Conservation (phyloP, 1,140 invertebrate genomes). For the Drosophila pallidifrons region DNA sequence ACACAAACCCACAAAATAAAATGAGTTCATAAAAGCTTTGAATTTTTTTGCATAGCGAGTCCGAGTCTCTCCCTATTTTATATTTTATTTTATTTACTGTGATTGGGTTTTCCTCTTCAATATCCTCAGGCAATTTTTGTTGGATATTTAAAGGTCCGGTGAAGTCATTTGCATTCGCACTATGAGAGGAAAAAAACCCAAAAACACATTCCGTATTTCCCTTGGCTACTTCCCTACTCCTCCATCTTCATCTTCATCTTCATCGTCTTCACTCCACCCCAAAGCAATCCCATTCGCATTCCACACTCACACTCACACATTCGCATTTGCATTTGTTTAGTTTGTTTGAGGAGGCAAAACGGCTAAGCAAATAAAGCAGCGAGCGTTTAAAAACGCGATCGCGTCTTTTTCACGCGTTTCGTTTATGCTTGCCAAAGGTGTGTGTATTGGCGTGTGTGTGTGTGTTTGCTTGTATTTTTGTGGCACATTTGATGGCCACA, state of each 20-base stretch:
- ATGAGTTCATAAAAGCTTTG: too few species aligned
- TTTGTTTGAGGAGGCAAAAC: slow-evolving; percentile 19
- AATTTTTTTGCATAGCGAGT: too few species aligned
- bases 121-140: too few species aligned
- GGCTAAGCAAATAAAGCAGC: slow-evolving; percentile 32
- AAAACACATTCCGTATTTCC: slow-evolving; percentile 9
- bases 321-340: slow-evolving; percentile 39
- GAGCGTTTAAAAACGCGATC: slow-evolving; percentile 49
- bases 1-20: too few species aligned
- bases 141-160: too few species aligned
- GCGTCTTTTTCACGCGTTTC: slow-evolving; percentile 30
- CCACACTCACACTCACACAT: slow-evolving; percentile 6
- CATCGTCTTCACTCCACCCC: neutral
- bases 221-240: neutral
- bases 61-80: too few species aligned
- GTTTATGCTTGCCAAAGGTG: neutral
- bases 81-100: too few species aligned
- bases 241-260: neutral
- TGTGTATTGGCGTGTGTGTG: neutral
- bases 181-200: neutral
- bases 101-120: too few species aligned
- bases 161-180: too few species aligned
- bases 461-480: slow-evolving; percentile 2
- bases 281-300: slow-evolving; percentile 21
- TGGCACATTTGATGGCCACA: slow-evolving; percentile 27